These are phyloP conservation scores for Brevimyrus niger DNA, from an alignment of 2,113 vertebrate genomes.

Conservation along the genomic window DNA sequence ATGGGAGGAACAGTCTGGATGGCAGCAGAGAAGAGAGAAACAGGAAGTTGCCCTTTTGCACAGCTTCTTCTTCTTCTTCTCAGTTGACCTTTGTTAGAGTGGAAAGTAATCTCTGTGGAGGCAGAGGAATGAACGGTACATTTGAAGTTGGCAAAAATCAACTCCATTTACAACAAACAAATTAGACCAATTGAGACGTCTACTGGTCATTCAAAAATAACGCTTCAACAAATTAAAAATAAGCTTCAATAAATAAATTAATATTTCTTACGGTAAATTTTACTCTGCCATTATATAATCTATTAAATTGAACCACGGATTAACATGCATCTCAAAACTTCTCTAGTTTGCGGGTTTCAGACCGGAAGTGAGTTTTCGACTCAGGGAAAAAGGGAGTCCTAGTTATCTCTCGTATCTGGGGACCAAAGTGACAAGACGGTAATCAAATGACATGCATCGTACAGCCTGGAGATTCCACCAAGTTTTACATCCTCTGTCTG, in stretches of 20 bases:
- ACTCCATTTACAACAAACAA: not conserved
- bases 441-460: not conserved
- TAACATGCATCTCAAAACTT: not conserved
- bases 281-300: not conserved
- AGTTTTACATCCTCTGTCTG: not conserved
- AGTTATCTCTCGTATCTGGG: not conserved
- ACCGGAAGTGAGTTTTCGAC: not conserved
- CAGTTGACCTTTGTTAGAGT: not conserved
- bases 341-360: not conserved
- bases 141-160: not conserved
- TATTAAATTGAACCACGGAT: not conserved
- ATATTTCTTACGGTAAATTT: not conserved
- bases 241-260: not conserved
- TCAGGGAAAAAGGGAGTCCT: not conserved
- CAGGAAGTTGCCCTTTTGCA: not conserved
- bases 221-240: not conserved
- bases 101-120: not conserved
- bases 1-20: not conserved
- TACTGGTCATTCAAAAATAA: not conserved
- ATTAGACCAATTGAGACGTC: not conserved
- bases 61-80: not conserved
- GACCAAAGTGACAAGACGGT: not conserved
- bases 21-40: not conserved
- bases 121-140: not conserved
- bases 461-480: not conserved